A percentile compares a stretch with the other conserved stretches of the same genome.
phyloP scores from a whole-genome alignment of 23 tunicate genomes.

The Styela clava region DNA sequence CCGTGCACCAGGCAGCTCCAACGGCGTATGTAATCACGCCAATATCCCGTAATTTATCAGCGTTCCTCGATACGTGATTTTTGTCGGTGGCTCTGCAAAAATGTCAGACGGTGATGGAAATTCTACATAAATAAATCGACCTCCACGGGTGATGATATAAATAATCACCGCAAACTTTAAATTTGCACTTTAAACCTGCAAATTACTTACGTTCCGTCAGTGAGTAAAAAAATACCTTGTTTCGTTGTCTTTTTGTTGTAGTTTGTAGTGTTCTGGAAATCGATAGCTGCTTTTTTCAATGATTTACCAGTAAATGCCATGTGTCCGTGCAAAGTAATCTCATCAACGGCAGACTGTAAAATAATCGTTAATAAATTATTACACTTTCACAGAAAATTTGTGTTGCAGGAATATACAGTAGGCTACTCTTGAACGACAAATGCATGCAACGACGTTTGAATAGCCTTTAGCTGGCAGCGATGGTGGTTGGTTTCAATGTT shows the following conservation, averaged over 20 bases:
- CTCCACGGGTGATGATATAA: too few species aligned
- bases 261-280: neutral
- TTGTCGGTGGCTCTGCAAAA: slow-evolving; percentile 10
- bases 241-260: neutral
- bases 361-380: too few species aligned
- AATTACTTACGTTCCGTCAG: slow-evolving; percentile 14
- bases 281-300: neutral
- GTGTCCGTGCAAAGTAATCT: neutral
- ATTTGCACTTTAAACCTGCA: too few species aligned
- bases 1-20: neutral
- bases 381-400: too few species aligned
- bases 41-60: neutral
- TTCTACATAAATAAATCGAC: too few species aligned
- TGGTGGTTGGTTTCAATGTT: too few species aligned
- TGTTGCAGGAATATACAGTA: too few species aligned
- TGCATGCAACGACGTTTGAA: too few species aligned
- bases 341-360: neutral
- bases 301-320: neutral
- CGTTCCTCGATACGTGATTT: neutral
- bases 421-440: too few species aligned
- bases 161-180: too few species aligned
- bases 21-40: neutral
- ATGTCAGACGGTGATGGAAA: too few species aligned
- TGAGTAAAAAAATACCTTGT: slow-evolving; percentile 1
- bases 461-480: too few species aligned